Conservation (phyloP, 2,797 vertebrate species). For the Catostomus latipinnis region DNA sequence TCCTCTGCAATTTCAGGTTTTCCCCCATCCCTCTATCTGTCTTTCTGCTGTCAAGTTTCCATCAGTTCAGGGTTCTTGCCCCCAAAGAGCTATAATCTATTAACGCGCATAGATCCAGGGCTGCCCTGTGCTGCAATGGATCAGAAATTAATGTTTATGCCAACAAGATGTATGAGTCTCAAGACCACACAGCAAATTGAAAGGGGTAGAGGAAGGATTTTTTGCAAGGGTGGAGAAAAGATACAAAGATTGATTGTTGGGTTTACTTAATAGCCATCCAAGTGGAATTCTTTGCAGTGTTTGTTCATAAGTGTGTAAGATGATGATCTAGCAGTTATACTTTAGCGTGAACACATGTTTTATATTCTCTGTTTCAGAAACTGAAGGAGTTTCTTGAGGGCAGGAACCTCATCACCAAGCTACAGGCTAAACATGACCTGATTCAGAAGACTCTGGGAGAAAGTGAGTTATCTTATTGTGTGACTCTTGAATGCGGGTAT, state of each 20-base stretch:
- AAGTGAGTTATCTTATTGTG: constrained; percentile 82
- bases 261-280: constrained; percentile 17
- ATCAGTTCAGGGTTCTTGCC: constrained; percentile 42
- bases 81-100: constrained; percentile 37
- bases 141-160: constrained; percentile 45
- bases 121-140: constrained; percentile 22
- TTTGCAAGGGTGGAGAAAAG: constrained; percentile 3
- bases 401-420: constrained; percentile 96
- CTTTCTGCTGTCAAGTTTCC: constrained; percentile 36
- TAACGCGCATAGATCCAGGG: constrained; percentile 27
- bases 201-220: constrained; percentile 13
- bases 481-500: neutral
- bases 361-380: constrained; percentile 79
- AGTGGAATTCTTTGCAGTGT: constrained; percentile 18
- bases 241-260: constrained; percentile 23
- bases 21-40: constrained; percentile 26
- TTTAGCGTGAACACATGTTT: neutral
- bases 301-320: neutral
- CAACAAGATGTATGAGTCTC: constrained; percentile 34
- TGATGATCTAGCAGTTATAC: neutral
- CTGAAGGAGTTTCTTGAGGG: constrained; percentile 99
- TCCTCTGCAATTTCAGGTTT: constrained; percentile 32
- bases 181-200: constrained; percentile 30
- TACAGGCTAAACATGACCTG: constrained; percentile 95
- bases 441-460: constrained; percentile 97